Percentiles rank a stretch among this genome's conserved stretches.
phyloP scores from a whole-genome alignment of 2,113 vertebrate species.

The Alexandromys fortis region DNA sequence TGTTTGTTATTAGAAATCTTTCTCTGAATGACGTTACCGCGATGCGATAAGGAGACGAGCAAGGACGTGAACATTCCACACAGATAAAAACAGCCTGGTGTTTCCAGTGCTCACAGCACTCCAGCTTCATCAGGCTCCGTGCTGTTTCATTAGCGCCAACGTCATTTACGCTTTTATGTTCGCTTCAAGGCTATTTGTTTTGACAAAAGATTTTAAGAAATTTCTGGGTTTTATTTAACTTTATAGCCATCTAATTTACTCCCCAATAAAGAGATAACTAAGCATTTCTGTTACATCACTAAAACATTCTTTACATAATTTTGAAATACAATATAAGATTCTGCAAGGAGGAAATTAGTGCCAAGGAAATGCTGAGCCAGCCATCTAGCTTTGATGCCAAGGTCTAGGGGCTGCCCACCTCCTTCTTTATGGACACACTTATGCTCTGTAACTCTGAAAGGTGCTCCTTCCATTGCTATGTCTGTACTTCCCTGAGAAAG shows the following conservation, averaged over 20 bases:
- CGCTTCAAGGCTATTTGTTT: conserved; percentile 87
- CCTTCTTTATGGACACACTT: neutral
- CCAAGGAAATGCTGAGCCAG: conserved; percentile 58
- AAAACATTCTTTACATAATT: conserved; percentile 68
- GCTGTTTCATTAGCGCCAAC: conserved; percentile 87
- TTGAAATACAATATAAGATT: conserved; percentile 65
- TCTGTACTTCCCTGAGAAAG: conserved; percentile 29
- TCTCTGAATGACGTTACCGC: conserved; percentile 81
- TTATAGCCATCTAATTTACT: conserved; percentile 72
- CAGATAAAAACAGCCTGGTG: conserved; percentile 86
- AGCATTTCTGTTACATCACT: conserved; percentile 60
- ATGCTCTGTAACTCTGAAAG: neutral
- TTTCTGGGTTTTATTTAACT: conserved; percentile 74
- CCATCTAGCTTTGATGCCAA: neutral
- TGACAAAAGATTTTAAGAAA: conserved; percentile 79
- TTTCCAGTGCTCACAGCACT: conserved; percentile 76
- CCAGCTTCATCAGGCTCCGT: conserved; percentile 86
- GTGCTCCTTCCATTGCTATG: neutral
- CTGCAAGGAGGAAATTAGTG: conserved; percentile 33
- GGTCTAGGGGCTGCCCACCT: neutral
- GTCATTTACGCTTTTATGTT: conserved; percentile 87
- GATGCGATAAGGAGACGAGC: conserved; percentile 82
- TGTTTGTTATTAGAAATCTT: conserved; percentile 75
- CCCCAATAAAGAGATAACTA: conserved; percentile 76
- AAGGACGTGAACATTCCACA: conserved; percentile 88